phyloP scores from a whole-genome alignment of 2,888 invertebrate genomes.

The Hylaea fasciaria region DNA sequence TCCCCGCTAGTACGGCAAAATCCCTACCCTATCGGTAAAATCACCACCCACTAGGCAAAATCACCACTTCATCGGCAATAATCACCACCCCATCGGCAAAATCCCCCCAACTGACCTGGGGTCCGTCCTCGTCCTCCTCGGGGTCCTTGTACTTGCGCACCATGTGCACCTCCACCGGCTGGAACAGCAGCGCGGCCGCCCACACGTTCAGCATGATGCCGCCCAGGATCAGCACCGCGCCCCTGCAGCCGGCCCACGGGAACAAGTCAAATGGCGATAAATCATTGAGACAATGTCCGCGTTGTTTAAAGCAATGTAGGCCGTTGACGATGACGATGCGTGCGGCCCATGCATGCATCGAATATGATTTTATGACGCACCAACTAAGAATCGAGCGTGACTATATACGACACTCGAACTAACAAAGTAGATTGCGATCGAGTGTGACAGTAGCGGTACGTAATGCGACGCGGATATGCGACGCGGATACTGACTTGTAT shows the following conservation, averaged over 20 bases:
- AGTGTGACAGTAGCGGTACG: conserved; percentile 1
- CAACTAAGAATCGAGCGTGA: too few relatives aligned
- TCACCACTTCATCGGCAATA: too few relatives aligned
- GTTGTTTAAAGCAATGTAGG: too few relatives aligned
- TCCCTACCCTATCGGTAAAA: neutral
- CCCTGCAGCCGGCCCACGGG: conserved; percentile 79
- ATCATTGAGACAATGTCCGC: too few relatives aligned
- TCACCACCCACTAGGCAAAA: neutral
- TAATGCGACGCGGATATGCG: too few relatives aligned
- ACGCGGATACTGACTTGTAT: conserved; percentile 85
- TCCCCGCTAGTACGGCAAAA: neutral
- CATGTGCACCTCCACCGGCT: conserved; percentile 93
- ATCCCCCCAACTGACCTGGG: conserved; percentile 61
- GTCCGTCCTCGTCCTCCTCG: conserved; percentile 73
- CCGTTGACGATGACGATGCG: too few relatives aligned
- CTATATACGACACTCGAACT: too few relatives aligned
- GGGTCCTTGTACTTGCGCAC: conserved; percentile 84
- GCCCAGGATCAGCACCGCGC: conserved; percentile 92
- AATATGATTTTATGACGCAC: too few relatives aligned
- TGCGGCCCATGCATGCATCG: too few relatives aligned
- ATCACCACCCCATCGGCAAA: neutral
- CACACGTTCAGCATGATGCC: conserved; percentile 93
- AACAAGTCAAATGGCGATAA: too few relatives aligned
- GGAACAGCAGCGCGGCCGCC: conserved; percentile 93
- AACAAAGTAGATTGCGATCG: neutral